Evolutionary conservation across 1,140 invertebrate species (phyloP), one percentile per base, ranked within the genome.

Genomic region (Nasonia longicornis): DNA sequence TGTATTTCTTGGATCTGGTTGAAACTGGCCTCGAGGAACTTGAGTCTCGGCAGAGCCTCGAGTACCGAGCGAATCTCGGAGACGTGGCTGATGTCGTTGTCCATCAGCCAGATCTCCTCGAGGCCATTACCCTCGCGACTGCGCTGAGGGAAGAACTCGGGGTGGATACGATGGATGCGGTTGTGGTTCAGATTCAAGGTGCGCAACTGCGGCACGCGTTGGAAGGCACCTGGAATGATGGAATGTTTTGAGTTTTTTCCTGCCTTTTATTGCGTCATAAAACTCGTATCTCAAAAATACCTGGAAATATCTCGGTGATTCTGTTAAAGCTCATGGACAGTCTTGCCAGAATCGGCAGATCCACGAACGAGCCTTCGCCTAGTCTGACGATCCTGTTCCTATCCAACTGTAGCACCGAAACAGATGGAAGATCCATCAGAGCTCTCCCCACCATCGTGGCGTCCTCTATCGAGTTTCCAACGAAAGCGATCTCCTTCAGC

Each of bases 101-200:
- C 92, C 22, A 94, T 93, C 7, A 96, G 89, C 90, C 93, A 94
- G 16, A 97, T 87, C 85, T 96, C 95, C 88, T 97, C 96, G 31
- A 97, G 90, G 11, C 93, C 92, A 84, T 93, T 95, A 8, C 93
- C 93, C 0, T 93, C 93, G 4, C 73, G 81, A 10, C 63, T 16
- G 0, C 66, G 74, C 82, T 95, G 95, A 2, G 95, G 90, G 88
- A 97, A 95, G 81, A 95, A 95, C 85, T 96, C 95, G 1, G 95
- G 95, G 86, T 96, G 95, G 42, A 97, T 93, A 78, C 94, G 92
- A 31, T 93, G 92, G n/a, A 97, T 93, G 22, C 92, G 89, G 89
- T 97, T 97, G 80, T 94, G 93, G 87, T 95, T 96, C 77, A 97
- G 89, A 86, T 97, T 94, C 2, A 97, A 89, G 1, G 93, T 93